These are phyloP conservation scores for Pinna nobilis DNA, from an alignment of 1,140 invertebrate genomes.

Conservation along the genomic window DNA sequence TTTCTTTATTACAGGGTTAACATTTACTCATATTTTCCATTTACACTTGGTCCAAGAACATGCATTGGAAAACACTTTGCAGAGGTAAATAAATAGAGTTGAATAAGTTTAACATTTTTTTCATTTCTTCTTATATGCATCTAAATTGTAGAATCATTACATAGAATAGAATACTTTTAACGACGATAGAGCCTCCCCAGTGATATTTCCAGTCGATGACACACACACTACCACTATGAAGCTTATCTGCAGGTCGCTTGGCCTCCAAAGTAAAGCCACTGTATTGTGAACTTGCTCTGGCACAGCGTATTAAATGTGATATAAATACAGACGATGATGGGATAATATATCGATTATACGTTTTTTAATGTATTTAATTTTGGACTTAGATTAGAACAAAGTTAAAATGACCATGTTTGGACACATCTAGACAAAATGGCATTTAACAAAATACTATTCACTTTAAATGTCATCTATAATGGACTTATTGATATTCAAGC, in stretches of 20 bases:
- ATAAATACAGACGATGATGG: too few relatives aligned
- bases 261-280: too few relatives aligned
- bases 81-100: conserved; percentile 7
- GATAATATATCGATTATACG: too few relatives aligned
- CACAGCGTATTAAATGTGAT: too few relatives aligned
- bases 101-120: not conserved
- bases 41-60: conserved; percentile 28
- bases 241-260: not conserved
- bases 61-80: conserved; percentile 36
- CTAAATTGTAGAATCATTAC: not conserved
- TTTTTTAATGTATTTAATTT: too few relatives aligned
- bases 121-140: not conserved
- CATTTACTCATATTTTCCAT: conserved; percentile 25
- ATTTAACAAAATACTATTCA: too few relatives aligned
- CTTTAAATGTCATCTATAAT: too few relatives aligned
- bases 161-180: not conserved
- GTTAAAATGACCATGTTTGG: too few relatives aligned
- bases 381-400: too few relatives aligned
- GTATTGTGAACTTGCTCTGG: too few relatives aligned
- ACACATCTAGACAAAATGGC: too few relatives aligned
- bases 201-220: not conserved
- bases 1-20: conserved; percentile 12
- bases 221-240: not conserved
- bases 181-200: not conserved
- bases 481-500: too few relatives aligned